Evolutionary conservation across 2,888 invertebrate genomes (phyloP), one percentile per base, ranked within the genome.

Genomic region (Monopis laevigella): DNA sequence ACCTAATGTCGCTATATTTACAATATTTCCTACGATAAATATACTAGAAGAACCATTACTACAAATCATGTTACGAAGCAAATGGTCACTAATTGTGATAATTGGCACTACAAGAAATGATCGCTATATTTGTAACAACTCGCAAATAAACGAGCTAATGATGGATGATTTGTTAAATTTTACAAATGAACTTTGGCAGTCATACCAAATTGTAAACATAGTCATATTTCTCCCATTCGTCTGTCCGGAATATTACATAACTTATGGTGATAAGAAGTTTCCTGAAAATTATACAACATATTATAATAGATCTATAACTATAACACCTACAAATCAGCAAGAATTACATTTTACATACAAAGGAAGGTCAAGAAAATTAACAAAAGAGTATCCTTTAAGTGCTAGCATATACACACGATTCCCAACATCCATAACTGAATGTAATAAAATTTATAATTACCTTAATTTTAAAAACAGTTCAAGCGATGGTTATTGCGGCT

Each of bases 111-210:
- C 44, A 2, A 45, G 46, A 30, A 46, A 54, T 10, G 41, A 14
- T 14, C 39, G 38, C 8, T 58, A 48, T 21, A 45, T 38, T 42
- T 66, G 66, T 48, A 44, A 48, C 1, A 44, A 59, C 32, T 55
- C 18, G 16, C 6, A 36, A 21, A 21, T 21, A 12, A 21, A n/a
- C 8, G 13, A 6, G 4, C 16, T 18, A 29, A 29, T 29, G 14
- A 29, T 50, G 17, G 21, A 24, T 3, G 12, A 42, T 2, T 47
- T 58, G 7, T 52, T 67, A 38, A 40, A 24, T 6, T 57, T 58
- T 41, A 49, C 66, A 27, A 65, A 64, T 40, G 41, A 43, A 10
- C 21, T 68, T 7, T 69, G 68, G 68, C 57, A 58, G 12, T 50
- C 39, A 39, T 52, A 51, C 44, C 49, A 46, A 41, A 49, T 56